phyloP scores from a whole-genome alignment of 2,888 invertebrate species.

The Noctua fimbriata region DNA sequence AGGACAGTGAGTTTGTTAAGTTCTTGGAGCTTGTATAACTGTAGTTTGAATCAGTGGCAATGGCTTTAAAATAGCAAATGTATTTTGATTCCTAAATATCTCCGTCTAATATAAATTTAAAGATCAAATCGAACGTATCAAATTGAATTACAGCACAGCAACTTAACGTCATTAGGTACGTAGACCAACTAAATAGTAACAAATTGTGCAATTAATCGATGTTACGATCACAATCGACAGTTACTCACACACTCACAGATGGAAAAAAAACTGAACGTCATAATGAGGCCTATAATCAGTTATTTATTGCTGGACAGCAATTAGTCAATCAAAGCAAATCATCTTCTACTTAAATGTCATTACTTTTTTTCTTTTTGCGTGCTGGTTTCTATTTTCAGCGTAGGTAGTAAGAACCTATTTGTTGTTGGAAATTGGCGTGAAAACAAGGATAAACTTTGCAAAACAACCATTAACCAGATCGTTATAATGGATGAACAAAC shows the following conservation, averaged over 20 bases:
- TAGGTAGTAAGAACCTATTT: background rate
- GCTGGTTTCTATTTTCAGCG: background rate
- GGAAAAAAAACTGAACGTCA: slow-evolving; percentile 33
- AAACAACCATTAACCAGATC: background rate
- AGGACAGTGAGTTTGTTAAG: background rate
- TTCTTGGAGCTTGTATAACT: background rate
- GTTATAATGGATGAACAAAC: slow-evolving; percentile 23
- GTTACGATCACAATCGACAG: slow-evolving; percentile 25
- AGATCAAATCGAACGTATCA: slow-evolving; percentile 16
- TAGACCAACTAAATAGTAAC: slow-evolving; percentile 21
- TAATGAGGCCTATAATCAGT: slow-evolving; percentile 17
- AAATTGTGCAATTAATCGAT: slow-evolving; percentile 37
- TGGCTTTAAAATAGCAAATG: background rate
- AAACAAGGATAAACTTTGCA: background rate
- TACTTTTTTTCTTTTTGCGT: slow-evolving; percentile 3
- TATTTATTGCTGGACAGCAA: slow-evolving; percentile 16
- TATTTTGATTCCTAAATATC: slow-evolving; percentile 11
- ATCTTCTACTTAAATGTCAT: slow-evolving; percentile 16
- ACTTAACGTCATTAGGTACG: slow-evolving; percentile 1
- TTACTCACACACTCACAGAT: background rate
- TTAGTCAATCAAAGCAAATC: slow-evolving; percentile 29
- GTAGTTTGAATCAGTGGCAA: background rate
- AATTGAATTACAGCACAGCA: slow-evolving; percentile 33
- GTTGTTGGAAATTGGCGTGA: background rate
- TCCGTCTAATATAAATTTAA: background rate